A percentile compares a stretch with the other conserved stretches of the same genome.
These are phyloP conservation scores for Drosophila borealis DNA, from an alignment of 2,888 invertebrate species.

Conservation along the genomic window DNA sequence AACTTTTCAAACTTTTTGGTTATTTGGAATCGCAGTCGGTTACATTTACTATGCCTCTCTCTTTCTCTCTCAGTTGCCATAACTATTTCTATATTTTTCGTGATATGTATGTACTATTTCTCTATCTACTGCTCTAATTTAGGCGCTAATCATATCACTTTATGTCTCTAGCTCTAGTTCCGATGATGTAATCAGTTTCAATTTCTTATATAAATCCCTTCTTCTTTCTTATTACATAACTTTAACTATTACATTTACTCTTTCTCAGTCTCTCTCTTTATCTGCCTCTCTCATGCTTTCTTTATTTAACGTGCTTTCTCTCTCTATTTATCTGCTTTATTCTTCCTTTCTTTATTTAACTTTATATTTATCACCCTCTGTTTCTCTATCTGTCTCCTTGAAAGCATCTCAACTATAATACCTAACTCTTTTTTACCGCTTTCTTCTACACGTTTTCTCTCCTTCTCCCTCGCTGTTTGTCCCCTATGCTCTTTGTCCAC, in stretches of 20 bases:
- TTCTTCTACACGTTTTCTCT: background rate
- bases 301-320: background rate
- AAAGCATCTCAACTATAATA: background rate
- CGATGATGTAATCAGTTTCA: too few species aligned
- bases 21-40: slow-evolving; percentile 33
- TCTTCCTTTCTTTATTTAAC: background rate
- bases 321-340: too few species aligned
- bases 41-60: background rate
- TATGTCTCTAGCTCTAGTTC: too few species aligned
- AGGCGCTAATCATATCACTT: too few species aligned
- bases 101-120: background rate
- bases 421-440: background rate
- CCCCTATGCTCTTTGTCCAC: too few species aligned
- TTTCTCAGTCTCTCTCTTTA: too few species aligned
- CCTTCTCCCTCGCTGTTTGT: too few species aligned
- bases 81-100: background rate
- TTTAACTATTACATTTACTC: too few species aligned
- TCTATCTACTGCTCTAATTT: background rate
- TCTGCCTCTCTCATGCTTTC: too few species aligned
- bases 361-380: too few species aligned
- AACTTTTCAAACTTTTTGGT: slow-evolving; percentile 58
- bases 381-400: background rate
- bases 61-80: background rate
- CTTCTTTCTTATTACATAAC: too few species aligned
- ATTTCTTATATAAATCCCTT: too few species aligned